These are phyloP conservation scores for Austrofundulus limnaeus DNA, from an alignment of 2,113 vertebrate genomes.

Conservation along the genomic window DNA sequence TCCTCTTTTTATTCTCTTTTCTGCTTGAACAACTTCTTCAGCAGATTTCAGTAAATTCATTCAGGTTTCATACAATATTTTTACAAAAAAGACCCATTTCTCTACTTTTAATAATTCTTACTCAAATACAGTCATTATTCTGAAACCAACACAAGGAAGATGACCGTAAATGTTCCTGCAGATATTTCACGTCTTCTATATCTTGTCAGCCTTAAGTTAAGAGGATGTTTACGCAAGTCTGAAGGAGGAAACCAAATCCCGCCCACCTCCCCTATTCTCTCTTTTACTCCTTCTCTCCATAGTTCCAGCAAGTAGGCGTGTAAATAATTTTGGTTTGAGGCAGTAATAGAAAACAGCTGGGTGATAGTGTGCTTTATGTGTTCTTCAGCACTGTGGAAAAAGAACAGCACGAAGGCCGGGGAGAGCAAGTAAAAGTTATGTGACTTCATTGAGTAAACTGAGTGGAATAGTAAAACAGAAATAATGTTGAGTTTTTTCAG, in stretches of 20 bases:
- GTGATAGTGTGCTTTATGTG: slow-evolving; percentile 77
- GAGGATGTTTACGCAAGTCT: slow-evolving; percentile 42
- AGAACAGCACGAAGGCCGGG: slow-evolving; percentile 23
- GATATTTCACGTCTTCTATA: slow-evolving; percentile 15
- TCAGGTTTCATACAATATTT: too few relatives aligned
- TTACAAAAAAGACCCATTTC: too few relatives aligned
- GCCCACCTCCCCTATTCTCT: slow-evolving; percentile 12
- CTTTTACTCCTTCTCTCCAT: slow-evolving; percentile 10
- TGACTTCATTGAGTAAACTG: slow-evolving; percentile 64
- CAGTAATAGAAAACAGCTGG: slow-evolving; percentile 79
- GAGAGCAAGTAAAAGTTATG: slow-evolving; percentile 33
- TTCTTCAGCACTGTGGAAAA: slow-evolving; percentile 47
- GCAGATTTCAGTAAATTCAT: too few relatives aligned
- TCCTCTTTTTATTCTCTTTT: too few relatives aligned
- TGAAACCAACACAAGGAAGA: neutral
- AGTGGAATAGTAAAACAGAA: slow-evolving; percentile 20
- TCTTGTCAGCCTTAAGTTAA: slow-evolving; percentile 28
- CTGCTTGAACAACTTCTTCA: too few relatives aligned
- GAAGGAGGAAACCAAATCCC: slow-evolving; percentile 35
- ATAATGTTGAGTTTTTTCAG: slow-evolving; percentile 16
- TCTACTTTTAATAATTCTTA: too few relatives aligned
- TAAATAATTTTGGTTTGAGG: slow-evolving; percentile 72
- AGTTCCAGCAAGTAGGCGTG: slow-evolving; percentile 74
- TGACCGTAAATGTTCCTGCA: slow-evolving; percentile 7
- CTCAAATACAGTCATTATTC: neutral